These are phyloP conservation scores for Cairina moschata DNA, from an alignment of 2,113 vertebrate genomes.

Conservation along the genomic window DNA sequence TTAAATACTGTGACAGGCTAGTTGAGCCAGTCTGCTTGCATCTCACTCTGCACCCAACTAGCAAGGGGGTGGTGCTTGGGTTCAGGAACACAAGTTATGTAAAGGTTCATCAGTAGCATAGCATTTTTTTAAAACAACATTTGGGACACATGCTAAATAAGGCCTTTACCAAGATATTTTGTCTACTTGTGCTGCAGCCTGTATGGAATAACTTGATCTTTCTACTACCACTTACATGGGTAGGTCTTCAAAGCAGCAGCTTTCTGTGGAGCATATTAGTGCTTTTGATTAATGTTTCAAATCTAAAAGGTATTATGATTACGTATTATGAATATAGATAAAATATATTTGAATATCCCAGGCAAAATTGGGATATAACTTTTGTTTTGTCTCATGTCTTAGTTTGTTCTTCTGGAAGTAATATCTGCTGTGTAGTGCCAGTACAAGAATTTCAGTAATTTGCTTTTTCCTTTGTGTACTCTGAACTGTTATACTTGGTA, in stretches of 20 bases:
- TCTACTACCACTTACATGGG: neutral
- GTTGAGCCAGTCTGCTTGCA: neutral
- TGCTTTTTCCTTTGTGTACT: neutral
- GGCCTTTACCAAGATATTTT: too few species aligned
- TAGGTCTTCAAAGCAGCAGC: neutral
- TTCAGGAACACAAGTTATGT: neutral
- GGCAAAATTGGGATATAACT: neutral
- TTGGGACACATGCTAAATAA: neutral
- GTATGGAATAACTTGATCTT: neutral
- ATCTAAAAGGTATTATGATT: neutral
- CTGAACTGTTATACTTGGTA: neutral
- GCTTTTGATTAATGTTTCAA: neutral
- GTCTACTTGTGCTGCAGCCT: neutral
- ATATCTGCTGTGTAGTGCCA: neutral
- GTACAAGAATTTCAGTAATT: neutral
- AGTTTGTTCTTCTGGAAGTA: too few species aligned
- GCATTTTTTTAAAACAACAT: neutral
- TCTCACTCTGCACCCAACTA: neutral
- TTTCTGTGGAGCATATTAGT: neutral
- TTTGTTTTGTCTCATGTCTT: neutral
- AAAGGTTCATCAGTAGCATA: neutral
- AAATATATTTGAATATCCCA: neutral
- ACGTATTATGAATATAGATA: neutral
- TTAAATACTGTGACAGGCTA: neutral
- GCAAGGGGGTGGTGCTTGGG: neutral